Evolutionary conservation across 2,797 vertebrate genomes (phyloP).

Genomic region (Oryzias dopingdopingensis): DNA sequence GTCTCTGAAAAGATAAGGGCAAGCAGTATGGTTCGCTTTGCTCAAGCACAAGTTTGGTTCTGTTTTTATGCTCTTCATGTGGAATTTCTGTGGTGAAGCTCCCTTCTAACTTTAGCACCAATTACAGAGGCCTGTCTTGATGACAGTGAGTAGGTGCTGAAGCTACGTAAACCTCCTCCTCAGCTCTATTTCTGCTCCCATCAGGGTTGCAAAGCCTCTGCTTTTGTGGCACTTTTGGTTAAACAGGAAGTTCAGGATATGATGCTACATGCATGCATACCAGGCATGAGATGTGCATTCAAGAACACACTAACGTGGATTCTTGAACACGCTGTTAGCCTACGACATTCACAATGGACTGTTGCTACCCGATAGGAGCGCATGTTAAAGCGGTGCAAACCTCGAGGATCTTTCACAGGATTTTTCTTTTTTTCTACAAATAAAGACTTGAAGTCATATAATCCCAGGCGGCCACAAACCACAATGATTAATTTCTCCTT

Average conservation of each 20-base stretch:
- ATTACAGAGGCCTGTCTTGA: constrained; percentile 56
- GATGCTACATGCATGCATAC: no score
- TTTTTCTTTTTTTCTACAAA: no score
- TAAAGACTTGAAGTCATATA: no score
- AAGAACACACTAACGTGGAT: no score
- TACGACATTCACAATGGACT: no score
- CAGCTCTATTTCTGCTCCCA: constrained; percentile 35
- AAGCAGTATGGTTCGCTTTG: constrained; percentile 33
- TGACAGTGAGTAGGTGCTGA: constrained; percentile 58
- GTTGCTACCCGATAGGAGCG: no score
- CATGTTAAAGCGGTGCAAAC: no score
- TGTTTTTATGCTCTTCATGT: constrained; percentile 49
- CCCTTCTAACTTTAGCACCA: constrained; percentile 51
- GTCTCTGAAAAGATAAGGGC: constrained; percentile 68
- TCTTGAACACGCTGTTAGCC: no score
- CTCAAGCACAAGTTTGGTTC: constrained; percentile 48
- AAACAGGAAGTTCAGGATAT: constrained; percentile 31
- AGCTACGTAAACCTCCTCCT: constrained; percentile 40
- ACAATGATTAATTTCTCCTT: no score
- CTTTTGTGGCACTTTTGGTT: constrained; percentile 50
- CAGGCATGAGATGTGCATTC: no score
- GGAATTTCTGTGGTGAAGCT: constrained; percentile 49
- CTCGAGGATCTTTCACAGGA: no score
- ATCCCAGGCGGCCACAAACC: no score
- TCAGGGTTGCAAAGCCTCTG: constrained; percentile 42